A percentile compares a stretch with the other conserved stretches of the same genome.
phyloP scores from a whole-genome alignment of 1,140 invertebrate species.

The Orchesella cincta region DNA sequence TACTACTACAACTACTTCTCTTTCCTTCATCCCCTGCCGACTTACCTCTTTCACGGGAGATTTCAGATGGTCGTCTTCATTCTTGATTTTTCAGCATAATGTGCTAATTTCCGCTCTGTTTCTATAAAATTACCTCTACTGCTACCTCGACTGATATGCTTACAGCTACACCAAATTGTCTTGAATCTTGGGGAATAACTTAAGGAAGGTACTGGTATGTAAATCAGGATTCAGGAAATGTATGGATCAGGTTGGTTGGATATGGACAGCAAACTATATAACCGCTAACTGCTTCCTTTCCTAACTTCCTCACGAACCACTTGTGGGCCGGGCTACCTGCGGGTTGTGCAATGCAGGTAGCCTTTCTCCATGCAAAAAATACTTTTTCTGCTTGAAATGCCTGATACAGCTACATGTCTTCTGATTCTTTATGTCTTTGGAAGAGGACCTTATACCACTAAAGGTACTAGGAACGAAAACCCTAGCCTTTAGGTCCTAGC shows the following conservation, averaged over 20 bases:
- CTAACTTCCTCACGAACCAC: not conserved
- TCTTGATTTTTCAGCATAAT: too few relatives aligned
- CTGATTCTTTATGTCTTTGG: not conserved
- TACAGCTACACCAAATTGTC: not conserved
- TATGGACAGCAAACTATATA: not conserved
- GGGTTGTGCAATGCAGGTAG: slow-evolving; percentile 3
- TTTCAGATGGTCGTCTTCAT: too few relatives aligned
- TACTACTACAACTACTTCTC: too few relatives aligned
- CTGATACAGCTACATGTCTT: not conserved
- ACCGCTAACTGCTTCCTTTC: not conserved
- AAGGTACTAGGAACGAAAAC: not conserved
- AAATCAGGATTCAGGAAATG: not conserved
- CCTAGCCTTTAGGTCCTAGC: not conserved
- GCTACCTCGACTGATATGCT: not conserved
- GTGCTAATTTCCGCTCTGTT: not conserved
- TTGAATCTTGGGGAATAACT: not conserved
- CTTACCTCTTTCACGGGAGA: too few relatives aligned
- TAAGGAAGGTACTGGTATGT: not conserved
- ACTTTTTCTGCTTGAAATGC: not conserved
- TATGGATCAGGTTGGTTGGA: not conserved
- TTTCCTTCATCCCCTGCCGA: too few relatives aligned
- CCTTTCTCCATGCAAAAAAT: not conserved
- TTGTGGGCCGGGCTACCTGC: not conserved
- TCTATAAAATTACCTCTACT: not conserved
- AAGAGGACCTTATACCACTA: slow-evolving; percentile 13